Base-by-base conservation (phyloP, 2,888 invertebrate species). In the Conomelus anceps region DNA sequence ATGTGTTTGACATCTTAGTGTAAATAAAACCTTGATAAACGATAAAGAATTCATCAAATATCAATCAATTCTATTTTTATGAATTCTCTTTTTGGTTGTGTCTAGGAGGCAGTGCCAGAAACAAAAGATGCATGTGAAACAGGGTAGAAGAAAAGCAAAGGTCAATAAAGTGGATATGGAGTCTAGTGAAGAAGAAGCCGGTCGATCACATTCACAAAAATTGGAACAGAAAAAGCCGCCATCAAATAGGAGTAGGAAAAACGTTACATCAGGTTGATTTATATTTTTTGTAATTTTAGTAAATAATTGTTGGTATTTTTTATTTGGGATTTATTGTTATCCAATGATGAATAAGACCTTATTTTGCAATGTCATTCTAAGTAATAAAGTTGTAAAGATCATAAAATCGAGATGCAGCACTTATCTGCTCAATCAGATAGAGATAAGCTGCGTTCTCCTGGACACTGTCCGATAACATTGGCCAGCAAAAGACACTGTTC, bases 131-230 rank as follows among this genome's bases (percentile, higher is more conserved):
- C 85, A 86, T 22, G 41, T 85, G n/a, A 88, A 89, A 87, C 84
- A 87, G n/a, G 84, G 17, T 4, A 84, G 87, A 84, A 88, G 63
- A 4, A 89, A 88, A 20, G 22, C 29, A 22, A 89, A 86, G 87
- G 23, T 87, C 3, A 86, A 87, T 26, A 89, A 92, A 92, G 94
- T 91, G 34, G 93, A 93, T 89, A 92, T 92, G 90, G 93, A 92
- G 90, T 94, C 88, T 89, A 89, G 90, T 89, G 90, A 90, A 87
- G 89, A 89, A 88, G 90, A 90, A 29, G 29, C 26, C 63, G 7
- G 20, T 63, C 20, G 63, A 63, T n/a, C 63, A 1, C 20, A 63
- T 63, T n/a, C 20, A 20, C 20, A 20, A n/a, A 63, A 63, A 63
- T 13, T 63, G 7, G 63, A 63, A 3, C 87, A 87, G 4, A 87